Conservation (phyloP, 1,140 invertebrate species). For the Notospermus geniculatus region DNA sequence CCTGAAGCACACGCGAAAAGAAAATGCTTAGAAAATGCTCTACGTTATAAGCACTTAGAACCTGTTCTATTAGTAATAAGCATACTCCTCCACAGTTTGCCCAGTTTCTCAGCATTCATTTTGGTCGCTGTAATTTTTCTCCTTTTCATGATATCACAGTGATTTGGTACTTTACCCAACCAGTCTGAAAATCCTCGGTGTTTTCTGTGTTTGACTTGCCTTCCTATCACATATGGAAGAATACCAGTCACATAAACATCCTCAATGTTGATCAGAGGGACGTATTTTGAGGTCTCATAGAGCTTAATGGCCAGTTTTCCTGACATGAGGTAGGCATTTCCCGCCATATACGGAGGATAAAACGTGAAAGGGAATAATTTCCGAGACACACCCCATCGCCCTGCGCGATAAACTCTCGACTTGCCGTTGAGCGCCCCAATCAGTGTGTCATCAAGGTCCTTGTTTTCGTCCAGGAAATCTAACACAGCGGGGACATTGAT, state of each 20-base stretch:
- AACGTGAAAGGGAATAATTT: conserved; percentile 18
- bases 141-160: too few relatives aligned
- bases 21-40: too few relatives aligned
- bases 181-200: too few relatives aligned
- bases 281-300: conserved; percentile 28
- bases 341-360: conserved; percentile 43
- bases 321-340: conserved; percentile 48
- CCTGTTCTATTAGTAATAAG: too few relatives aligned
- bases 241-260: conserved; percentile 52
- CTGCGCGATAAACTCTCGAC: conserved; percentile 11
- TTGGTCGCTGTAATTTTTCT: too few relatives aligned
- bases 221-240: conserved; percentile 1
- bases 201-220: background rate
- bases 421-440: conserved; percentile 12
- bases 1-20: too few relatives aligned
- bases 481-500: conserved; percentile 65
- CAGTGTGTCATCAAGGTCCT: background rate
- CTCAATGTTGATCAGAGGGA: conserved; percentile 41
- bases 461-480: conserved; percentile 1
- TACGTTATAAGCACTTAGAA: too few relatives aligned
- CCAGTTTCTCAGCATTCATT: too few relatives aligned
- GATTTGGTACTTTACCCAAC: too few relatives aligned
- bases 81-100: too few relatives aligned
- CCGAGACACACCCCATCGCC: conserved; percentile 14
- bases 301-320: conserved; percentile 34